phyloP scores from a whole-genome alignment of 2,888 invertebrate genomes.

The Plebejus melissa region DNA sequence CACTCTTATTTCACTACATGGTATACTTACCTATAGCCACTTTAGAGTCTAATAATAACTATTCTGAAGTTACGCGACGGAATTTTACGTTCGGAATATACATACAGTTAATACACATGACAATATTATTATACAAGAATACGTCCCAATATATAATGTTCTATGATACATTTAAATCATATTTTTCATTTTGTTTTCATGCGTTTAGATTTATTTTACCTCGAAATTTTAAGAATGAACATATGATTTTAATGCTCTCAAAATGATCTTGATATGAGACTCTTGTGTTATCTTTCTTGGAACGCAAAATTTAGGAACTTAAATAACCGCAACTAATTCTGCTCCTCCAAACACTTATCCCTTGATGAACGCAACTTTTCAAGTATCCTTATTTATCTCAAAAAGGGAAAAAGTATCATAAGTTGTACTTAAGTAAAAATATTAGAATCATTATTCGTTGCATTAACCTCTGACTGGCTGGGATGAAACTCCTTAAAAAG shows the following conservation, averaged over 20 bases:
- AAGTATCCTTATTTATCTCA: constrained; percentile 13
- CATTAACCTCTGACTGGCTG: constrained; percentile 1
- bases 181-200: no score
- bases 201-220: not conserved
- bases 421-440: constrained; percentile 6
- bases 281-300: constrained; percentile 1
- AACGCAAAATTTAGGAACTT: not conserved
- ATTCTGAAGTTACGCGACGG: no score
- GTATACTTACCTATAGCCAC: no score
- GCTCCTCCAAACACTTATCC: not conserved
- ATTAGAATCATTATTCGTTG: constrained; percentile 15
- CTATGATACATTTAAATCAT: no score
- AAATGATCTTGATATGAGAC: not conserved
- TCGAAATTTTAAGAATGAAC: not conserved
- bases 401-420: constrained; percentile 8
- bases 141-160: no score
- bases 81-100: no score
- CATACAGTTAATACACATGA: no score
- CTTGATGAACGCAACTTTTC: not conserved
- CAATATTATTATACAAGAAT: no score
- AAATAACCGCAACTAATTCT: not conserved
- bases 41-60: no score
- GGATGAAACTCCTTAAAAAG: not conserved
- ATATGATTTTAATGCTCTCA: not conserved
- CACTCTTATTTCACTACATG: no score